phyloP scores from a whole-genome alignment of 1,140 invertebrate genomes.

The Drosophila bifasciata region DNA sequence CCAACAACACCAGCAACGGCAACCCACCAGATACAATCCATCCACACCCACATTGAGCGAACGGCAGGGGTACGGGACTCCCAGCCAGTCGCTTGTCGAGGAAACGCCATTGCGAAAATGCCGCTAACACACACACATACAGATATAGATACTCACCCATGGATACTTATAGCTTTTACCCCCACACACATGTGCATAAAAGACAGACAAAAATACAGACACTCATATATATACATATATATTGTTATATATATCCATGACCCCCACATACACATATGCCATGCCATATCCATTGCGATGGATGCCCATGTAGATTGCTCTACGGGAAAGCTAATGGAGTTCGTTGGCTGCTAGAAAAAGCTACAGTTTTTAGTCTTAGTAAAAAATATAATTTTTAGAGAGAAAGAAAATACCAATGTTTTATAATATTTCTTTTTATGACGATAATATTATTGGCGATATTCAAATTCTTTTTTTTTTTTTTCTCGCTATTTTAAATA shows the following conservation, averaged over 20 bases:
- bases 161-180: constrained; percentile 11
- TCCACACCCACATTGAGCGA: constrained; percentile 1
- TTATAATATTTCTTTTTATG: no score
- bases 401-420: no score
- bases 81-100: constrained; percentile 59
- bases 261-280: background rate
- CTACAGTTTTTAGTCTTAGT: no score
- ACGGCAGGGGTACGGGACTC: constrained; percentile 24
- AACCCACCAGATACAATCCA: constrained; percentile 2
- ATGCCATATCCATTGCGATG: background rate
- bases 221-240: no score
- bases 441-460: no score
- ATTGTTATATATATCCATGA: constrained; percentile 1
- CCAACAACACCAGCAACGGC: constrained; percentile 58
- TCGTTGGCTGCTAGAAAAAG: no score
- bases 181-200: constrained; percentile 16
- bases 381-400: no score
- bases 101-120: constrained; percentile 69
- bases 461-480: no score
- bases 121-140: constrained; percentile 12
- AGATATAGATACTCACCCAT: background rate
- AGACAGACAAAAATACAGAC: constrained; percentile 4
- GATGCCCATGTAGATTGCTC: background rate
- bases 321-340: background rate
- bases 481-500: no score